phyloP scores from a whole-genome alignment of 2,797 vertebrate genomes.

The Pagetopsis macropterus region DNA sequence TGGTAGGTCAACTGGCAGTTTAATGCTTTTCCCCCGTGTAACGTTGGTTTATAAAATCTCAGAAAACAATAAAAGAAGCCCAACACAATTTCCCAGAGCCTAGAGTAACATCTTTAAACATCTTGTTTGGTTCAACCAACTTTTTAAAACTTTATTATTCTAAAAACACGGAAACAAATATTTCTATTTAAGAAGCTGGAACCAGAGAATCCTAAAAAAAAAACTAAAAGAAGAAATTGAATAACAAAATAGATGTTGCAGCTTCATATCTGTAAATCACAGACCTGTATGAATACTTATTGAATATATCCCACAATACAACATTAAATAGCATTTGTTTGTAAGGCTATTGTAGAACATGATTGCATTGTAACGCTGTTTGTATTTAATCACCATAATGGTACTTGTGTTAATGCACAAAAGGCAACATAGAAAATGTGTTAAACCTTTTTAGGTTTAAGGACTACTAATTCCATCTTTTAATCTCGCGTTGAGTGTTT shows the following conservation, averaged over 20 bases:
- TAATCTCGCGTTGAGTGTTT: constrained; percentile 2
- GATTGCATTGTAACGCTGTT: background rate
- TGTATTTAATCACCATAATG: background rate
- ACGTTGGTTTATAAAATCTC: too few species aligned
- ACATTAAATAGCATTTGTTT: background rate
- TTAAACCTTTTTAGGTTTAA: background rate
- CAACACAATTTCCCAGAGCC: background rate
- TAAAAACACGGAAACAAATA: too few species aligned
- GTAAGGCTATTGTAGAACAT: background rate
- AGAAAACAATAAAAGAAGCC: too few species aligned
- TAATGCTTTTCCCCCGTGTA: too few species aligned
- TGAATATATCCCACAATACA: background rate
- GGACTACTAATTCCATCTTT: constrained; percentile 5
- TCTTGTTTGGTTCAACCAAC: background rate
- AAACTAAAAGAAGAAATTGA: too few species aligned
- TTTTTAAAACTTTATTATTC: too few species aligned
- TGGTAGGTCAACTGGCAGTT: background rate
- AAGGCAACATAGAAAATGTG: background rate
- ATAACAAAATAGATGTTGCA: too few species aligned
- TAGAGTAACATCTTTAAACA: background rate
- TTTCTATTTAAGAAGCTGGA: too few species aligned
- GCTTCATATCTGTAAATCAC: too few species aligned
- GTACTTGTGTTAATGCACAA: background rate
- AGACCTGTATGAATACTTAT: too few species aligned
- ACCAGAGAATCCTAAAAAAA: too few species aligned